phyloP scores from a whole-genome alignment of 2,888 invertebrate genomes.

The Atethmia centrago region DNA sequence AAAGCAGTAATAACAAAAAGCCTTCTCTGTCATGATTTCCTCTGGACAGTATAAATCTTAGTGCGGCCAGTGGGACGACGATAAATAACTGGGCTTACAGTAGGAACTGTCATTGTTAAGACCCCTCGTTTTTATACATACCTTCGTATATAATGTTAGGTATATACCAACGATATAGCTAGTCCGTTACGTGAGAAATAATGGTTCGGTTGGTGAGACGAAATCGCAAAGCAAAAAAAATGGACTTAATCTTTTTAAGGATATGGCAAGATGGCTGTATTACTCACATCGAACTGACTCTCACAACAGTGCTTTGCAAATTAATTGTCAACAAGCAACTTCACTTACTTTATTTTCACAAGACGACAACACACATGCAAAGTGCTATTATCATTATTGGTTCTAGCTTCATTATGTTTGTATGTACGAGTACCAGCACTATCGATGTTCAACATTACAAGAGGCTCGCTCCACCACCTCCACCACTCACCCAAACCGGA shows the following conservation, averaged over 20 bases:
- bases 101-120: conserved; percentile 64
- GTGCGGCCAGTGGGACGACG: conserved; percentile 82
- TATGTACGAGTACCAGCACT: background rate
- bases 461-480: conserved; percentile 31
- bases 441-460: conserved; percentile 15
- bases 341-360: background rate
- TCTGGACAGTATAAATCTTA: conserved; percentile 82
- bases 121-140: conserved; percentile 64
- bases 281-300: background rate
- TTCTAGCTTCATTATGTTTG: background rate
- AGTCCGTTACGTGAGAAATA: conserved; percentile 14
- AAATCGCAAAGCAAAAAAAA: background rate
- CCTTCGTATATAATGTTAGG: conserved; percentile 27
- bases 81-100: conserved; percentile 85
- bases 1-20: conserved; percentile 76
- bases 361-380: background rate
- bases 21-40: conserved; percentile 77
- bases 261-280: no score
- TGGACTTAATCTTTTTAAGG: no score
- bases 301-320: background rate
- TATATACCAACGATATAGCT: conserved; percentile 11
- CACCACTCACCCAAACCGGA: conserved; percentile 69
- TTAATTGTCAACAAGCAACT: background rate
- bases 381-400: background rate
- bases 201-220: background rate